Percentiles rank a stretch among this genome's conserved stretches.
These are phyloP conservation scores for Phenganax subtilis DNA, from an alignment of 92 coral and sea anemone genomes.

Conservation along the genomic window DNA sequence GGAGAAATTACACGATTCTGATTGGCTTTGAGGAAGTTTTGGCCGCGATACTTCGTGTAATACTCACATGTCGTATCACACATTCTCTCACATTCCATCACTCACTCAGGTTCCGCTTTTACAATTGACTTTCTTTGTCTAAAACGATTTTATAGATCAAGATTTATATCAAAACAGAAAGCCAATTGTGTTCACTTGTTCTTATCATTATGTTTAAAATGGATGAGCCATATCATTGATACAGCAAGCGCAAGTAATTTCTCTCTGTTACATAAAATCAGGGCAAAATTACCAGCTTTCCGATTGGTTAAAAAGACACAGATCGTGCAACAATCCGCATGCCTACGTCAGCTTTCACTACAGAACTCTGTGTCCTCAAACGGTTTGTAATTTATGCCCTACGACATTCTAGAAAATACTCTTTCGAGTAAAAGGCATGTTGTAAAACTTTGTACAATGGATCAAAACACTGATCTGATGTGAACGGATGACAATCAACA, in stretches of 20 bases:
- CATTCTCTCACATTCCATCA: conserved; percentile 27
- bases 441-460: neutral
- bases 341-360: neutral
- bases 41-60: conserved; percentile 14
- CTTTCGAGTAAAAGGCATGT: neutral
- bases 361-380: conserved; percentile 19
- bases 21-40: conserved; percentile 38
- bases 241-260: conserved; percentile 33
- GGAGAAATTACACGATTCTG: conserved; percentile 42
- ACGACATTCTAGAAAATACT: neutral
- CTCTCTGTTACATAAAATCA: conserved; percentile 24
- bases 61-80: conserved; percentile 41
- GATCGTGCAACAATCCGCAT: conserved; percentile 16
- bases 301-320: conserved; percentile 39
- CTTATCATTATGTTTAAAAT: conserved; percentile 4
- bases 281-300: conserved; percentile 35
- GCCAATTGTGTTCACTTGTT: conserved; percentile 23
- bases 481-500: neutral
- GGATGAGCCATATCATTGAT: conserved; percentile 25
- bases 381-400: conserved; percentile 42
- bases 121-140: conserved; percentile 35
- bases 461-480: neutral
- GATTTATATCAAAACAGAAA: conserved; percentile 5
- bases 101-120: conserved; percentile 27
- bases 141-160: conserved; percentile 12